A percentile compares a stretch with the other conserved stretches of the same genome.
phyloP scores from a whole-genome alignment of 2,797 vertebrate species.

The Labroides dimidiatus region DNA sequence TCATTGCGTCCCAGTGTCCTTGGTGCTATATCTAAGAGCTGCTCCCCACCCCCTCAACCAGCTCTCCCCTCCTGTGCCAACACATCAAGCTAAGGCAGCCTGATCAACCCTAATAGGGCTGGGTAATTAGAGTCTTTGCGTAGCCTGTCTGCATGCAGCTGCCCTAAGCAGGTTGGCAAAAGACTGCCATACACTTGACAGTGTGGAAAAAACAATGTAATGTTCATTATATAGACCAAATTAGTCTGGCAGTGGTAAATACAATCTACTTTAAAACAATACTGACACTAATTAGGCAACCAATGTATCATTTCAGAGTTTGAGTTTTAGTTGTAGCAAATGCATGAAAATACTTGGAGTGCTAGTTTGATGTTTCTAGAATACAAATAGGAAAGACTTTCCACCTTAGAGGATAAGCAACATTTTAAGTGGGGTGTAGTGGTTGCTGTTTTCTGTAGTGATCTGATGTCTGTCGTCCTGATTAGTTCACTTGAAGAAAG shows the following conservation, averaged over 20 bases:
- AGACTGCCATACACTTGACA: constrained; percentile 84
- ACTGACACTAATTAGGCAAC: constrained; percentile 87
- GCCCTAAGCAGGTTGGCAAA: constrained; percentile 80
- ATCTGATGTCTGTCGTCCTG: constrained; percentile 7
- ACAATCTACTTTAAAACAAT: constrained; percentile 83
- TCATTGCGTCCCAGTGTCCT: constrained; percentile 64
- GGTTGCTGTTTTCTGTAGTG: constrained; percentile 19
- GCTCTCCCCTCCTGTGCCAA: constrained; percentile 63
- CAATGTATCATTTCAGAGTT: constrained; percentile 81
- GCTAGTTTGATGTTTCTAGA: constrained; percentile 61
- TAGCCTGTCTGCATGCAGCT: constrained; percentile 77
- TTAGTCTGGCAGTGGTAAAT: constrained; percentile 84
- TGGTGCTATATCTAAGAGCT: constrained; percentile 72
- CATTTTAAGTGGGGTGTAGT: constrained; percentile 10
- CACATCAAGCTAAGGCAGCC: constrained; percentile 76
- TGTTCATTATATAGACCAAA: constrained; percentile 80
- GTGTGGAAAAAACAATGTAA: constrained; percentile 82
- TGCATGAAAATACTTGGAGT: constrained; percentile 66
- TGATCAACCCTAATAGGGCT: constrained; percentile 85
- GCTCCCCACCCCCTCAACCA: constrained; percentile 41
- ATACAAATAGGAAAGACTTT: constrained; percentile 68
- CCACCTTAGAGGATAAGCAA: constrained; percentile 24
- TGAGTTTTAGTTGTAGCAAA: constrained; percentile 73
- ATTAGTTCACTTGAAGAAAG: constrained; percentile 15
- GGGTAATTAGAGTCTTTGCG: constrained; percentile 85